Evolutionary conservation across 1,140 invertebrate genomes (phyloP), one percentile per base, ranked within the genome.

Genomic region (Hydropsyche tenuis): DNA sequence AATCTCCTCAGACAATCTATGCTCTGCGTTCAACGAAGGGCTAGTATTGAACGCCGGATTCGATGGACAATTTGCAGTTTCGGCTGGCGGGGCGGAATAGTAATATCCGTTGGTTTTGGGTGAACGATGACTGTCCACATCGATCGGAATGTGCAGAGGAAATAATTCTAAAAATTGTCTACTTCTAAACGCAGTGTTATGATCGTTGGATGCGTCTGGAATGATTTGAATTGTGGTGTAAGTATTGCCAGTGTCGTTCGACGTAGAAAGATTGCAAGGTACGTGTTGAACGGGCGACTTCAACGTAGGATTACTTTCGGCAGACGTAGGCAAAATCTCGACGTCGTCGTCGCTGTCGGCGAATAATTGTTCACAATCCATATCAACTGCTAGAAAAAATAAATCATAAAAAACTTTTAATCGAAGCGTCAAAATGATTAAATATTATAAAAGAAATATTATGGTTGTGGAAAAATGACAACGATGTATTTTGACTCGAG

Each of bases 281-380:
- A 53, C 73, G 6, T 45, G 30, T 68, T 75, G 76, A 5, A 75
- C 53, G 11, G 72, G 76, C 0, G 65, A 37, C n/a, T 74, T 74
- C 7, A 62, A 25, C 0, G 66, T 25, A 0, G 51, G n/a, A n/a
- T 62, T 60, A 12, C 51, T 43, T 2, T 18, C 53, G 0, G 53
- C 23, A 12, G 63, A 3, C 1, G 79, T 72, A n/a, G 81, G 83
- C 11, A 85, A 69, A 6, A 84, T 81, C 78, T 84, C 82, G 53
- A 86, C 80, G 66, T 86, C 85, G 76, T 86, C 85, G 77, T 86
- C 85, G 77, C 84, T 86, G 68, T 82, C 83, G 42, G 84, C 85
- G 81, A 86, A 86, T 30, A 86, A 75, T 37, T 82, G 81, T 30
- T 85, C 84, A 79, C 84, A 86, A 69, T 86, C 85, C 83, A 85